Evolutionary conservation across 2,888 invertebrate genomes (phyloP).

Genomic region (Cryptocephalus moraei): DNA sequence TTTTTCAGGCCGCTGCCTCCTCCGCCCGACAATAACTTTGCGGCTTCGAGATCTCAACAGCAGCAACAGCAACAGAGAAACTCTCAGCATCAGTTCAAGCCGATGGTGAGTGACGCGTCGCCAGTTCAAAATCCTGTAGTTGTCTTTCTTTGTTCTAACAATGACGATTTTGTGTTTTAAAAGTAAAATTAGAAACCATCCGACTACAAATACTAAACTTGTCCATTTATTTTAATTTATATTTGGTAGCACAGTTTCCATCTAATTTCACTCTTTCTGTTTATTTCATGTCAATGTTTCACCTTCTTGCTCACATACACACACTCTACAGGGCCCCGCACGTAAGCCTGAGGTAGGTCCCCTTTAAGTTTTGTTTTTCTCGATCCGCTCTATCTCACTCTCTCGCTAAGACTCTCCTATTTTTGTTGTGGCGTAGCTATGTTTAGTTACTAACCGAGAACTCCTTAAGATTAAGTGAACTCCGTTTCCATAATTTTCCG

Average conservation of each 20-base stretch:
- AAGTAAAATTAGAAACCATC: no score
- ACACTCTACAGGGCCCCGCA: conserved; percentile 61
- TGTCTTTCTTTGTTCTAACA: no score
- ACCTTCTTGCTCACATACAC: conserved; percentile 31
- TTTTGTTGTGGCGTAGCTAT: conserved; percentile 1
- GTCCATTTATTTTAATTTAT: no score
- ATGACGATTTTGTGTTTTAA: no score
- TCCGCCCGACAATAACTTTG: conserved; percentile 57
- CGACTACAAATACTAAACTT: no score
- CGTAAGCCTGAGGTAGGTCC: conserved; percentile 83
- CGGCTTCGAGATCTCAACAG: conserved; percentile 39
- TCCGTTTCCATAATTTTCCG: neutral
- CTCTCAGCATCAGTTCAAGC: conserved; percentile 78
- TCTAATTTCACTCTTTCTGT: conserved; percentile 44
- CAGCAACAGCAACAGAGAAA: conserved; percentile 63
- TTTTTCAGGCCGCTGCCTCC: conserved; percentile 66
- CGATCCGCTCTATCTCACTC: neutral
- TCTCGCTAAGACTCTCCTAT: conserved; percentile 1
- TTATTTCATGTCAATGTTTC: conserved; percentile 49
- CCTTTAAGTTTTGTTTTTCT: conserved; percentile 9
- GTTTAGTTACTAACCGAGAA: neutral
- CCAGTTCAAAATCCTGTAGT: no score
- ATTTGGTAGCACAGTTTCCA: conserved; percentile 27
- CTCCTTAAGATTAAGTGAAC: neutral
- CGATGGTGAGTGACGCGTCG: conserved; percentile 54